Base-by-base conservation (phyloP, 2,888 invertebrate genomes). In the Drosophila anomalipes region DNA sequence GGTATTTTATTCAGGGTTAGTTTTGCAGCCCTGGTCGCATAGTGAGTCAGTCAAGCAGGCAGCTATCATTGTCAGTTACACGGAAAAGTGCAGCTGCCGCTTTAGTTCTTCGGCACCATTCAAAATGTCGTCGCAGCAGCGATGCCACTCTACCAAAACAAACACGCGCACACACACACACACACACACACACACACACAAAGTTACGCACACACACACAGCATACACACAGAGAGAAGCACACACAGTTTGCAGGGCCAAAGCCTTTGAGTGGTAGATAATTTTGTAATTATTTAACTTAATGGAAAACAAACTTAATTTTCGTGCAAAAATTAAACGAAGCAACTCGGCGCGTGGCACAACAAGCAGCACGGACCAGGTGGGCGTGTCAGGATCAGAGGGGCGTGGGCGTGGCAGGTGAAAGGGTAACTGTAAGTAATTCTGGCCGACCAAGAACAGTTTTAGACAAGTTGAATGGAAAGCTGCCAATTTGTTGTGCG, bases 221-320 rank as follows among this genome's bases (percentile, higher is more conserved):
- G 39, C 41, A 47, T 37, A 37, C n/a, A 33, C 53, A 59, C 33
- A 44, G 22, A 62, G 16, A 39, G 12, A 59, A 32, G 19, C 35
- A 39, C 26, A 47, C 52, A 35, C 49, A 59, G 41, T 28, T 49
- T 26, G 41, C 56, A 44, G 30, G 44, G 37, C 33, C 22, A 68
- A 61, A 79, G 62, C 69, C 81, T 90, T 83, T 89, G 80, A 82
- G 84, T 65, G 86, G 73, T 70, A 74, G 87, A 90, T 90, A 90
- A 90, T 88, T 87, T 89, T 84, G 87, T 84, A 86, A 90, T 88
- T 88, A 88, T 91, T 88, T 88, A 88, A 90, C 91, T 89, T 90
- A 88, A 88, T 88, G 88, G 91, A 90, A 88, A 89, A 83, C 85
- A 88, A 90, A 88, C 91, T 90, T 82, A 82, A 87, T 88, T 88